Conservation (phyloP, 2,797 vertebrate species). For the Epinephelus awoara region DNA sequence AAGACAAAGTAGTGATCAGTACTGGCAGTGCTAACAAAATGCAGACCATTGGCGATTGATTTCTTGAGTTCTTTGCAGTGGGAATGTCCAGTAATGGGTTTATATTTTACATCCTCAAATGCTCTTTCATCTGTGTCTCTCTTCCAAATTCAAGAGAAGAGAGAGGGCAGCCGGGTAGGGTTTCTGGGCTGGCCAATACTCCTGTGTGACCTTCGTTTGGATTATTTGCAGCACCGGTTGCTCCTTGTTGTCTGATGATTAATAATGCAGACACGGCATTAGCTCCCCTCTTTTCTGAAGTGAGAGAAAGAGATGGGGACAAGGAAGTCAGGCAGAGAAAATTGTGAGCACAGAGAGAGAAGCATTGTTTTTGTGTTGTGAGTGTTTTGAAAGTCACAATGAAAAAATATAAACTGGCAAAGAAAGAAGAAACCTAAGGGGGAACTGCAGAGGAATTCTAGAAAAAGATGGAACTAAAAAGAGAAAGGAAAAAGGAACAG, state of each 20-base stretch:
- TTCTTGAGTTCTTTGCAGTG: neutral
- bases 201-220: conserved; percentile 73
- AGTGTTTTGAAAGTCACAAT: conserved; percentile 20
- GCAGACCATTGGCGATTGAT: neutral
- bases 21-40: neutral
- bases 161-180: conserved; percentile 46
- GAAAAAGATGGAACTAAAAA: conserved; percentile 23
- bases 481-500: neutral
- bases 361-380: conserved; percentile 14
- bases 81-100: no score
- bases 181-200: conserved; percentile 60
- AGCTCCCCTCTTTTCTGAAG: conserved; percentile 66
- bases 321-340: conserved; percentile 8
- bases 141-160: conserved; percentile 29
- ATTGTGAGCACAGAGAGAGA: neutral
- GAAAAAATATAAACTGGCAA: conserved; percentile 20
- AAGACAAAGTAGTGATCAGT: neutral
- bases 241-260: conserved; percentile 72
- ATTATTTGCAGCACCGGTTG: conserved; percentile 73
- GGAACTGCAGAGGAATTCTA: neutral
- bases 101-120: neutral
- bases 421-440: neutral
- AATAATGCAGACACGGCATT: conserved; percentile 78
- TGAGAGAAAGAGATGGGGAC: conserved; percentile 40
- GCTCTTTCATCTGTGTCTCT: neutral